A percentile compares a stretch with the other conserved stretches of the same genome.
Evolutionary conservation across 2,113 vertebrate genomes (phyloP).

Genomic region (Albula goreensis): DNA sequence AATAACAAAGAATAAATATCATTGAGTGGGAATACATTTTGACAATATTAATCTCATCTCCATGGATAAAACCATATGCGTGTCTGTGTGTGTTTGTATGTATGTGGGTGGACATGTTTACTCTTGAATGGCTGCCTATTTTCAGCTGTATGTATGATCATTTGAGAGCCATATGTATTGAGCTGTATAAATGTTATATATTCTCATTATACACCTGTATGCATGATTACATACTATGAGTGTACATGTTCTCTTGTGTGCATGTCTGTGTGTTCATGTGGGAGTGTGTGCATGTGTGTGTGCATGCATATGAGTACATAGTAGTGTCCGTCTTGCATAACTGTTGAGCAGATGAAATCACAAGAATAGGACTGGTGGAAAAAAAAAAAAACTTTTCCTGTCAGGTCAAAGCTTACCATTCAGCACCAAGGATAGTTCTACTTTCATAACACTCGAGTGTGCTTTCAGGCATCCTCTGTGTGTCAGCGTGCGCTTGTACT

Average conservation of each 20-base stretch:
- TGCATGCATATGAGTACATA: neutral
- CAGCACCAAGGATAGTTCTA: constrained; percentile 32
- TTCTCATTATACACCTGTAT: too few relatives aligned
- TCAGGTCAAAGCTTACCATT: neutral
- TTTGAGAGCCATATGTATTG: too few relatives aligned
- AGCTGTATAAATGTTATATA: too few relatives aligned
- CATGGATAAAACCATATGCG: neutral
- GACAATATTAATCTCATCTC: neutral
- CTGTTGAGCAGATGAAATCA: neutral
- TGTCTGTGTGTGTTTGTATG: neutral
- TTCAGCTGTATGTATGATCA: too few relatives aligned
- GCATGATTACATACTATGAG: too few relatives aligned
- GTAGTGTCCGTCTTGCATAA: neutral
- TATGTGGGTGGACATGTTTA: neutral
- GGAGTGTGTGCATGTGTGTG: neutral
- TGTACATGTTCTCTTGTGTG: neutral
- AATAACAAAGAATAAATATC: neutral
- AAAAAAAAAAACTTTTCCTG: neutral
- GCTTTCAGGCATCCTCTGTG: neutral
- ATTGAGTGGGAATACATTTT: neutral
- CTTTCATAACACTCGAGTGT: neutral
- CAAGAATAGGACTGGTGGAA: neutral
- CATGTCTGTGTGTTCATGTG: neutral
- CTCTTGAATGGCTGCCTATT: too few relatives aligned
- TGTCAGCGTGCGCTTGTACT: too few relatives aligned